phyloP scores from a whole-genome alignment of 2,797 vertebrate genomes.

The Microctenopoma lineatum region DNA sequence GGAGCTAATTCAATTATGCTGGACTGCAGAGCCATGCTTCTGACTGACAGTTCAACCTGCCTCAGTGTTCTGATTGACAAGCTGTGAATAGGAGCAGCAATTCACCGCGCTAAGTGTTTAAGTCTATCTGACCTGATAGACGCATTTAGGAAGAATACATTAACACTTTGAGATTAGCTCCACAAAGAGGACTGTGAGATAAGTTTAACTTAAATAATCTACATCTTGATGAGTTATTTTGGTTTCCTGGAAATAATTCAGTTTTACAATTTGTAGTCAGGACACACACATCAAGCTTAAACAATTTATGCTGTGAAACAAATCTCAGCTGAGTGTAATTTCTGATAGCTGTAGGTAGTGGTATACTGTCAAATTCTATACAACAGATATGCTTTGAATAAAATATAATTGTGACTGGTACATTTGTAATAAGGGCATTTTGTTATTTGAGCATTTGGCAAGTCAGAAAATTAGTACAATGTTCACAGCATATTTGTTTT shows the following conservation, averaged over 20 bases:
- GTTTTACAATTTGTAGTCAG: conserved; percentile 8
- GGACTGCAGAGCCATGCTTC: conserved; percentile 25
- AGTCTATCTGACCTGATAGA: conserved; percentile 52
- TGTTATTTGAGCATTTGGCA: too few relatives aligned
- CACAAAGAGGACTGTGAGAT: conserved; percentile 13
- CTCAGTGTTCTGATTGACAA: conserved; percentile 60
- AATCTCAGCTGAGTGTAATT: background rate
- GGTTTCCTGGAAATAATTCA: conserved; percentile 1
- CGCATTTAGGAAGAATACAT: conserved; percentile 53
- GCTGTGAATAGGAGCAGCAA: conserved; percentile 45
- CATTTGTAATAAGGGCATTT: too few relatives aligned
- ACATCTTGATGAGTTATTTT: conserved; percentile 9
- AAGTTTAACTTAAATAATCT: conserved; percentile 40
- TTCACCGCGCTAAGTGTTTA: conserved; percentile 46
- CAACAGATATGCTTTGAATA: too few relatives aligned
- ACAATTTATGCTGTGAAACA: background rate
- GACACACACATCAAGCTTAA: background rate
- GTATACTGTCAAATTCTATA: too few relatives aligned
- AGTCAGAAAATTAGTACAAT: too few relatives aligned
- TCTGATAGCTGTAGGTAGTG: background rate
- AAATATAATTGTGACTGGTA: background rate
- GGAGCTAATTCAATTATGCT: conserved; percentile 72
- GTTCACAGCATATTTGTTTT: too few relatives aligned
- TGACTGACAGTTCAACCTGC: conserved; percentile 69
- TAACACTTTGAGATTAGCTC: conserved; percentile 62